These are phyloP conservation scores for Limnothrissa miodon DNA, from an alignment of 2,113 vertebrate species.

Conservation along the genomic window DNA sequence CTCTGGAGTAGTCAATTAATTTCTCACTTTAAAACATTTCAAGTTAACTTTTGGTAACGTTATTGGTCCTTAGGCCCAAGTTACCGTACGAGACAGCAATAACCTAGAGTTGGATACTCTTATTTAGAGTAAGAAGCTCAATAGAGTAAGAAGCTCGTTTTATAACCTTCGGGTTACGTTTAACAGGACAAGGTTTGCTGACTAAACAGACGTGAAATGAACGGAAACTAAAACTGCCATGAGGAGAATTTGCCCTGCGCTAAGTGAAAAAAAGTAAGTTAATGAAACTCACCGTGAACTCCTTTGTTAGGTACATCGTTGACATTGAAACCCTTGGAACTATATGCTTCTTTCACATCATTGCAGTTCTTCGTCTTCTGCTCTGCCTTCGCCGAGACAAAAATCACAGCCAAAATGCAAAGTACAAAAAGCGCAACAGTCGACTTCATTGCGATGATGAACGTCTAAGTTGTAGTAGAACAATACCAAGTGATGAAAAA, in stretches of 20 bases:
- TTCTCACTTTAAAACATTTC: not conserved
- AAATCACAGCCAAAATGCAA: slow-evolving; percentile 68
- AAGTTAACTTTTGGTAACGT: not conserved
- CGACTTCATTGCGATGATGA: slow-evolving; percentile 60
- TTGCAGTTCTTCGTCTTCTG: slow-evolving; percentile 84
- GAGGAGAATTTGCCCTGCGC: not conserved
- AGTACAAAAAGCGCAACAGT: slow-evolving; percentile 62
- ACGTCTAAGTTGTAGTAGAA: not conserved
- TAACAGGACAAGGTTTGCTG: not conserved
- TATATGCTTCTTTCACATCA: slow-evolving; percentile 82
- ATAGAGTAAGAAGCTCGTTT: too few relatives aligned
- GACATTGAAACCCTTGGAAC: slow-evolving; percentile 86
- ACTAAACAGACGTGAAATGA: not conserved
- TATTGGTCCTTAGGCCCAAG: not conserved
- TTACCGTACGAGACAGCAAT: not conserved
- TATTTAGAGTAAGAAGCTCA: not conserved
- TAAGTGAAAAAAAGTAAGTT: not conserved
- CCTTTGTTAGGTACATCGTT: slow-evolving; percentile 86
- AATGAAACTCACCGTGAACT: slow-evolving; percentile 75
- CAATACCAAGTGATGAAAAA: not conserved
- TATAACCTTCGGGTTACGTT: slow-evolving; percentile 3
- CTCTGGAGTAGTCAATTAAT: not conserved
- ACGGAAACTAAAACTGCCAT: slow-evolving; percentile 10
- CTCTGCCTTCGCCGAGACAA: slow-evolving; percentile 70
- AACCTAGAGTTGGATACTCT: too few relatives aligned